These are phyloP conservation scores for Piscicola geometra DNA, from an alignment of 2,888 invertebrate genomes.

Conservation along the genomic window DNA sequence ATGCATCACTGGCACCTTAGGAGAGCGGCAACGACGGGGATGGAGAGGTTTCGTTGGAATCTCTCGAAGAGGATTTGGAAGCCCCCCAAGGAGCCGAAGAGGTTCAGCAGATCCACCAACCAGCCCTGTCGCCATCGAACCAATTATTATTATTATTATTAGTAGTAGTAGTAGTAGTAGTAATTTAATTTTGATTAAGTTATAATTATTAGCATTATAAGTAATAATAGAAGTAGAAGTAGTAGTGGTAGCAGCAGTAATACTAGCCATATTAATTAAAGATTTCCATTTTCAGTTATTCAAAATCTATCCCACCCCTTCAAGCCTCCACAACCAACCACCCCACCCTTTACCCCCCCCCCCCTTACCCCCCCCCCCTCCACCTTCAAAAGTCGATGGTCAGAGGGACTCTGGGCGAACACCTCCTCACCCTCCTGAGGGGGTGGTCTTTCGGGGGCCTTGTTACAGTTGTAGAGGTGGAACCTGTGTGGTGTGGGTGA, in stretches of 20 bases:
- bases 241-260: too few species aligned
- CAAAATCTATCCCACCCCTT: too few species aligned
- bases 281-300: too few species aligned
- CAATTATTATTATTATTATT: too few species aligned
- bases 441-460: slow-evolving; percentile 51
- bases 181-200: too few species aligned
- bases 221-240: too few species aligned
- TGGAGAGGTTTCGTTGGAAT: slow-evolving; percentile 63
- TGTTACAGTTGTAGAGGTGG: slow-evolving; percentile 64
- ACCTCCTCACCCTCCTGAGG: slow-evolving; percentile 7
- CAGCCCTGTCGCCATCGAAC: too few species aligned
- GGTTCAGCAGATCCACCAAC: slow-evolving; percentile 91
- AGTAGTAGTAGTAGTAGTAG: too few species aligned
- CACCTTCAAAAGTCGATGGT: slow-evolving; percentile 16
- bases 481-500: slow-evolving; percentile 68
- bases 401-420: slow-evolving; percentile 2
- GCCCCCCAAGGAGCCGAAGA: slow-evolving; percentile 82
- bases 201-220: too few species aligned
- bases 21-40: slow-evolving; percentile 74
- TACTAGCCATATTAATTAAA: too few species aligned
- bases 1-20: slow-evolving; percentile 57
- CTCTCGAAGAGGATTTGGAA: slow-evolving; percentile 66
- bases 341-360: slow-evolving; percentile 62
- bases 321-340: too few species aligned
- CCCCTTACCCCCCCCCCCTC: slow-evolving; percentile 75